phyloP scores from a whole-genome alignment of 1,140 invertebrate genomes.

The Triops cancriformis region DNA sequence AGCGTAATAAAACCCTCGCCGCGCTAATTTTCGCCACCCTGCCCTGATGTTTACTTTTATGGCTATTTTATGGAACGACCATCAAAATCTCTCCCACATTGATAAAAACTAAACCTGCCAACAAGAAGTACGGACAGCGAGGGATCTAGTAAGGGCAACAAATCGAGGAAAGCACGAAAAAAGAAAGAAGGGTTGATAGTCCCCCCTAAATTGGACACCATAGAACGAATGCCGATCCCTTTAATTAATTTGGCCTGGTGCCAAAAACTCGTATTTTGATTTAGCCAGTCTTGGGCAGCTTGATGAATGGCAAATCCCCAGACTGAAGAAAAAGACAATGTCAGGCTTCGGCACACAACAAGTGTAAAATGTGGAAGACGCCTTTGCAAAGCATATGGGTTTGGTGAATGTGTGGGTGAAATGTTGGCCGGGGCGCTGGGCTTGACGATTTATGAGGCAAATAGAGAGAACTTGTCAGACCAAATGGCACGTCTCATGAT shows the following conservation, averaged over 20 bases:
- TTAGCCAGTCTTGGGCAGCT: too few species aligned
- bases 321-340: not conserved
- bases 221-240: not conserved
- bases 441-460: constrained; percentile 8
- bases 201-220: not conserved
- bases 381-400: not conserved
- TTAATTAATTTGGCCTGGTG: not conserved
- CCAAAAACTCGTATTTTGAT: not conserved
- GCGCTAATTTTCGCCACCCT: not conserved
- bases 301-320: too few species aligned
- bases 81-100: too few species aligned
- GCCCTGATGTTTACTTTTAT: not conserved
- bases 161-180: too few species aligned
- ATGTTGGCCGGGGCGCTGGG: not conserved
- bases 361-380: not conserved
- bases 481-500: constrained; percentile 21
- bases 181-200: too few species aligned
- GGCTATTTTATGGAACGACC: not conserved
- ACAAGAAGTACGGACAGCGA: too few species aligned
- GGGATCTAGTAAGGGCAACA: too few species aligned
- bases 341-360: not conserved
- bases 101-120: too few species aligned
- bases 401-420: not conserved
- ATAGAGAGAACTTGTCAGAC: constrained; percentile 7
- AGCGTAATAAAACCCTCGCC: not conserved